Evolutionary conservation across 2,888 invertebrate species (phyloP), one percentile per base, ranked within the genome.

Genomic region (Hofmannophila pseudospretella): DNA sequence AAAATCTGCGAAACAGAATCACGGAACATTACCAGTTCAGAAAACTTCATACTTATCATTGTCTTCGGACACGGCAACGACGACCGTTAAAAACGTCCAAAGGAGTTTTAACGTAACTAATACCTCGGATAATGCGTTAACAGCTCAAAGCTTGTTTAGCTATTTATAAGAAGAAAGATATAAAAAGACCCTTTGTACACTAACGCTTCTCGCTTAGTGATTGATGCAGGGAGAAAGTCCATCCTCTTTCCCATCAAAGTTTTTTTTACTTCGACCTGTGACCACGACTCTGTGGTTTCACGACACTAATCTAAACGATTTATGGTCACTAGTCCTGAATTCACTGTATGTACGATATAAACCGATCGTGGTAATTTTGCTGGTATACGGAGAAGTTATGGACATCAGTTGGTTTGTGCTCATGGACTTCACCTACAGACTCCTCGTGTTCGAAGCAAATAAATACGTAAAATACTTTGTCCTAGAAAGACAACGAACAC

Each of bases 181-280:
- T 42, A 38, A 37, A 38, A 47, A 43, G 41, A 43, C 45, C 49
- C 51, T 57, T 58, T 51, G 54, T 42, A 37, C 34, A 36, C 44
- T 45, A 35, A 36, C 42, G 31, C 23, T 22, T n/a, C 32, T 39
- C 37, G 35, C 33, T 20, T 23, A 22, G 46, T 60, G 64, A 63
- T 65, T 54, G 51, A 64, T 57, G 54, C 33, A 33, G 31, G 45
- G 49, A 47, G 55, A 58, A 58, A 58, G 57, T 50, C 44, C 53
- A 54, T 44, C 47, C 50, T 45, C 39, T 35, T 45, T 42, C 44
- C 46, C 42, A 41, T 44, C 39, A 26, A 23, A 46, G 37, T 7
- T 36, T 7, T 43, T 50, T 51, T 49, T 51, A 48, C 47, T 44
- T 14, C 7, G 9, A 34, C 14, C 12, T 38, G 34, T 38, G 34